These are phyloP conservation scores for Calliphora vomitoria DNA, from an alignment of 2,888 invertebrate genomes.

Conservation along the genomic window DNA sequence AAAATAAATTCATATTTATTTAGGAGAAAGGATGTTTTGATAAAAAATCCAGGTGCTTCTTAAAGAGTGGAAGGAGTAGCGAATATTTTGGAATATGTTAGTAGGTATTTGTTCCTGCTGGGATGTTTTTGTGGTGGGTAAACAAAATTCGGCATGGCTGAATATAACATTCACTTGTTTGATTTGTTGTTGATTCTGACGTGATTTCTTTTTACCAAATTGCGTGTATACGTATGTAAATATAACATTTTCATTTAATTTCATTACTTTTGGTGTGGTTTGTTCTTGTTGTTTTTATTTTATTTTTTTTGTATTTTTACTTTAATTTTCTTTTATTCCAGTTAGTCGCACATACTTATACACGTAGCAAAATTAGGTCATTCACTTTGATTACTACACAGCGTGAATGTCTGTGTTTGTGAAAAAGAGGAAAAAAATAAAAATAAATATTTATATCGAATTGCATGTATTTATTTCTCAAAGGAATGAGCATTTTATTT, in stretches of 20 bases:
- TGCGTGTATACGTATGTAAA: slow-evolving; percentile 47
- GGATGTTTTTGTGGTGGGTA: too few species aligned
- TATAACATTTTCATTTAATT: slow-evolving; percentile 39
- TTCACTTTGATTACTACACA: slow-evolving; percentile 13
- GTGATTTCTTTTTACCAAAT: slow-evolving; percentile 43
- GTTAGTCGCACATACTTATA: background rate
- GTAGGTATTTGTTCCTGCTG: too few species aligned
- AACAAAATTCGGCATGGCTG: too few species aligned
- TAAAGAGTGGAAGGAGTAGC: too few species aligned
- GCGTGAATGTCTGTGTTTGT: background rate
- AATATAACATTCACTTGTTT: slow-evolving; percentile 1
- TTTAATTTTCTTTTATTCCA: background rate
- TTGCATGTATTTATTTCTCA: slow-evolving; percentile 13
- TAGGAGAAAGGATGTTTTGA: too few species aligned
- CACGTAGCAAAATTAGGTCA: slow-evolving; percentile 36
- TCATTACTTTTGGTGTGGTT: slow-evolving; percentile 1
- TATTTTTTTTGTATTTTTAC: background rate
- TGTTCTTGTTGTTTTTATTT: background rate
- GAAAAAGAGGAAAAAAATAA: background rate
- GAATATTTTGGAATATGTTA: too few species aligned
- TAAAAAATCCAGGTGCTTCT: too few species aligned
- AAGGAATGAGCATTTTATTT: background rate
- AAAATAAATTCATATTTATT: too few species aligned
- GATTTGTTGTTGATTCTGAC: slow-evolving; percentile 42
- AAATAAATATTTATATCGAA: background rate